phyloP scores from a whole-genome alignment of 2,113 vertebrate genomes.

The Serinus canaria region DNA sequence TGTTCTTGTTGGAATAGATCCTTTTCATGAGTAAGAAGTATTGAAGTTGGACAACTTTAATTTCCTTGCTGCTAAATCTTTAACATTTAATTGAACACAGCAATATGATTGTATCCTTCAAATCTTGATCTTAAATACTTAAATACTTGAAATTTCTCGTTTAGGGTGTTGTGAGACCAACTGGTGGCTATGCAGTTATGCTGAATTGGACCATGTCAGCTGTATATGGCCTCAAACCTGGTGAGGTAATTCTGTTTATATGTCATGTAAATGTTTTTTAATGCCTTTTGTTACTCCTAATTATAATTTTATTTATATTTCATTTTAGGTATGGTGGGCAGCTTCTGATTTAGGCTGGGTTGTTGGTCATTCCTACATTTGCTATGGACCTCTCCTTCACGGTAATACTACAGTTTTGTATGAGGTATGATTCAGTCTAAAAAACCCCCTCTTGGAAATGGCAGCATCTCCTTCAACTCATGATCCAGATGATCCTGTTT shows the following conservation, averaged over 20 bases:
- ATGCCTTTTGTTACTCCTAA: background rate
- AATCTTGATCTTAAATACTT: background rate
- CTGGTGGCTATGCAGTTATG: constrained; percentile 94
- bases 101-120: background rate
- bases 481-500: background rate
- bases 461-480: background rate
- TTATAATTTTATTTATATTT: background rate
- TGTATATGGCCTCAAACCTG: constrained; percentile 88
- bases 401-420: constrained; percentile 93
- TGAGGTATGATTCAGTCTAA: constrained; percentile 77
- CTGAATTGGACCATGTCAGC: constrained; percentile 97
- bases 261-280: background rate
- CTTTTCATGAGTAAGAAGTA: background rate
- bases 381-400: constrained; percentile 92
- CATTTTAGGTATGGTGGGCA: constrained; percentile 94
- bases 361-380: constrained; percentile 97
- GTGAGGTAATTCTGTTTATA: constrained; percentile 83
- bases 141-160: constrained; percentile 7
- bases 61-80: background rate
- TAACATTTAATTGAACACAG: background rate
- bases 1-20: background rate
- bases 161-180: constrained; percentile 90
- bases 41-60: background rate
- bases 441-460: background rate
- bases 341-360: constrained; percentile 98